Evolutionary conservation across 2,113 vertebrate genomes (phyloP).

Genomic region (Vulpes vulpes): DNA sequence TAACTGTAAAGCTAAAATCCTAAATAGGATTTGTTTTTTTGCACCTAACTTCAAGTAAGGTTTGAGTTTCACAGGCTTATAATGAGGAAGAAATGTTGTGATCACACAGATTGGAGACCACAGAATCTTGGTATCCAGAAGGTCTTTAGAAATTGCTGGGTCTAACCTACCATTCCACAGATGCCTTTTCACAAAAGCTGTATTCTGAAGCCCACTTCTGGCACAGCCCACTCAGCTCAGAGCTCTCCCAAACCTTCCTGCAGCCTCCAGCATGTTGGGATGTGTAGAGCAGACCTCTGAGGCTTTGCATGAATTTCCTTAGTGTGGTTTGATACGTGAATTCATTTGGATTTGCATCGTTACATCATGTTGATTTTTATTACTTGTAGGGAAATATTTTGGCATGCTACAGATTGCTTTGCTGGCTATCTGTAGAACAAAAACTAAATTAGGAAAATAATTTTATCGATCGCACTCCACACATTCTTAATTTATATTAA

Average conservation of each 20-base stretch:
- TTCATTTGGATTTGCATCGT: background rate
- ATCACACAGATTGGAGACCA: background rate
- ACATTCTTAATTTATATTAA: conserved; percentile 30
- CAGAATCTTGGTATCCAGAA: background rate
- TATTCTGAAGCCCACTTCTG: rapidly evolving
- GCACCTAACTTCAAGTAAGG: background rate
- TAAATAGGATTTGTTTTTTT: background rate
- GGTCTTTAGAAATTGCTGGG: rapidly evolving
- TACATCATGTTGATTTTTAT: background rate
- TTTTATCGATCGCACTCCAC: background rate
- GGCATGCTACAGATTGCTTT: conserved; percentile 52
- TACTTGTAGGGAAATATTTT: background rate
- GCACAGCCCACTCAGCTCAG: background rate
- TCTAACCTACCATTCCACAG: background rate
- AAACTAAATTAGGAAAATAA: conserved; percentile 63
- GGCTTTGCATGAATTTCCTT: background rate
- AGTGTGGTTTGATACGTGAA: background rate
- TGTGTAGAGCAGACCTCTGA: rapidly evolving
- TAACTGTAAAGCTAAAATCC: background rate
- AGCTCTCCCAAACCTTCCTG: background rate
- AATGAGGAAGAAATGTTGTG: background rate
- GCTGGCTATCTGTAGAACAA: conserved; percentile 66
- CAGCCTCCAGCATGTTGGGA: background rate
- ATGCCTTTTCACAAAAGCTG: background rate
- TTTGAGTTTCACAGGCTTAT: background rate